Base-by-base conservation (phyloP, 2,888 invertebrate species). In the Campoplex nolae region DNA sequence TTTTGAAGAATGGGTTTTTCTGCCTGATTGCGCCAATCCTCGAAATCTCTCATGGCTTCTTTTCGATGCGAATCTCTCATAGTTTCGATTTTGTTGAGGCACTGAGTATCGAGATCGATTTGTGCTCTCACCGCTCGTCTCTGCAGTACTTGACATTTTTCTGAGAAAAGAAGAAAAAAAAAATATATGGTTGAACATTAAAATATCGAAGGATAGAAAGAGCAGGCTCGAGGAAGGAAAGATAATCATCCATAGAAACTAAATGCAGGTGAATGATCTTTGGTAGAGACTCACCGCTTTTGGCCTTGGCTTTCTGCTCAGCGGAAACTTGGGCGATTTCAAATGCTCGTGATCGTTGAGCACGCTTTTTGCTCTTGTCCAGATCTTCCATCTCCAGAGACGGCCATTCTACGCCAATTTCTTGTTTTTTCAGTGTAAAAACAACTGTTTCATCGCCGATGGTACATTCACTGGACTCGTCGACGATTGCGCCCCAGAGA, bases 381-480 rank as follows among this genome's bases (percentile, higher is more conserved):
- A 97, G 91, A 16, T 95, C 93, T 86, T 95, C 95, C 91, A 96
- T 42, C 80, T 92, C 96, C 70, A 97, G 93, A 67, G 88, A 89
- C 23, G 95, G 95, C 97, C 97, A 97, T 79, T 95, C 90, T 0
- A 87, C 18, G 32, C 92, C 92, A 38, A 95, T 93, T 54, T 95
- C 95, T 48, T 91, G 92, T 94, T 98, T 98, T 62, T 95, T 93
- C 82, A 98, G 95, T 92, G 97, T 96, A 91, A 97, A 96, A 23
- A 96, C 93, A 32, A 97, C 96, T 76, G 96, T 95, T 45, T 96
- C 95, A 71, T 96, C 95, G 65, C 96, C 95, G 48, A 97, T 94
- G 3, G 96, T 95, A 90, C 97, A 97, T 89, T 95, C 95, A 91
- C 97, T 97, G 89, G 95, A 95, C 28, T 95, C 94, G 79, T 96